Conservation (phyloP, 1,140 invertebrate genomes). For the Coboldia fuscipes region DNA sequence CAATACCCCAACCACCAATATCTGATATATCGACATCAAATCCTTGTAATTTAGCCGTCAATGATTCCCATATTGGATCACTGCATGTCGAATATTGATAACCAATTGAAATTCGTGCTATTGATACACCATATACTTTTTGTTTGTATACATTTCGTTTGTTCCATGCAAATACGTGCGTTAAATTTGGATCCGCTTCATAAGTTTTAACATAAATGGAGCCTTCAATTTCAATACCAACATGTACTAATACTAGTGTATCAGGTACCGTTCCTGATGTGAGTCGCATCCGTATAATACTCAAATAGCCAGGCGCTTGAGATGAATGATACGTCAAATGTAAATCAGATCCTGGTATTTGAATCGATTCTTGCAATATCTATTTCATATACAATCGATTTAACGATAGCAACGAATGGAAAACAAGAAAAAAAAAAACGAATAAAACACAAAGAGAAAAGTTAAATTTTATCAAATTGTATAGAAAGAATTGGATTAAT, state of each 20-base stretch:
- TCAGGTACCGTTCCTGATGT: conserved; percentile 60
- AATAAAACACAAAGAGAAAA: background rate
- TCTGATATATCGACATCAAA: conserved; percentile 94
- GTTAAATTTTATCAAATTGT: background rate
- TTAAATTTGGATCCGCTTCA: conserved; percentile 85
- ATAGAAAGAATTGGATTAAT: background rate
- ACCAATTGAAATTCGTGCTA: conserved; percentile 73
- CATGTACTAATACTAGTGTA: conserved; percentile 66
- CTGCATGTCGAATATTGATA: conserved; percentile 82
- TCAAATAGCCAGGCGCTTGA: conserved; percentile 77
- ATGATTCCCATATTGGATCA: conserved; percentile 79
- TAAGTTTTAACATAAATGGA: conserved; percentile 78
- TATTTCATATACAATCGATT: conserved; percentile 14
- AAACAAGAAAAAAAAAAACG: background rate
- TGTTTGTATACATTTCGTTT: conserved; percentile 93
- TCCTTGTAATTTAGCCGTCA: conserved; percentile 82
- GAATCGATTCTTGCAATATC: conserved; percentile 87
- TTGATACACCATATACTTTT: conserved; percentile 76
- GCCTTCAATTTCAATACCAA: conserved; percentile 78
- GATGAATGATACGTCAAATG: conserved; percentile 86
- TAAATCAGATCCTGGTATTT: conserved; percentile 76
- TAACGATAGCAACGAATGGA: background rate
- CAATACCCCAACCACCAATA: conserved; percentile 90
- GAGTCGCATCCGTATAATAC: conserved; percentile 76
- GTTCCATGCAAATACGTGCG: conserved; percentile 92